Evolutionary conservation across 2,888 invertebrate species (phyloP), one percentile per base, ranked within the genome.

Genomic region (Pseudococcus jackbeardsleyi): DNA sequence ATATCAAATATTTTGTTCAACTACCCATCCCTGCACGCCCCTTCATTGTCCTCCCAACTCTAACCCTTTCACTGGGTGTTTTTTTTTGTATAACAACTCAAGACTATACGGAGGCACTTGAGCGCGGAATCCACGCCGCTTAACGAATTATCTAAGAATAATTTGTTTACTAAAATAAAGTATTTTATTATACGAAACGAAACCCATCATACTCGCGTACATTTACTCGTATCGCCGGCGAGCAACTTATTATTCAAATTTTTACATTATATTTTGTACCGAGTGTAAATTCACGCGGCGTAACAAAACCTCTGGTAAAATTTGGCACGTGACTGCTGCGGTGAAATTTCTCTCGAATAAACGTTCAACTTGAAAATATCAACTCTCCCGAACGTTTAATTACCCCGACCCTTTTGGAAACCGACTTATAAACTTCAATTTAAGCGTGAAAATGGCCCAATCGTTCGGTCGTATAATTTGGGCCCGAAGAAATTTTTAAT

Each of bases 61-160:
- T 19, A 59, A 59, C 19, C 59, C 59, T 8, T 59, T 59, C 19
- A 5, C 9, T 59, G 0, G 59, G 1, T 59, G 1, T 59, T 19
- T 19, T 59, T 59, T 19, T 9, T 59, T 19, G 5, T 59, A 5
- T 19, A 59, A 19, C 19, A n/a, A 59, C 59, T 59, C 50, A 17
- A 50, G 11, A 59, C 59, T 59, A 0, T 19, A 33, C 26, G 26
- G 11, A 59, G 19, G 59, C 59, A 59, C 59, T 59, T 59, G 9
- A 59, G 26, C 26, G 26, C 19, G 7, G 59, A 59, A 59, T 59
- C 19, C 59, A 19, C 59, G 7, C 19, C 6, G 59, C 59, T 59
- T 59, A 59, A 59, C 59, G 59, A 59, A 59, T 59, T 59, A 19
- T 59, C 59, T 19, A 59, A 19, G 19, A 59, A 59, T 59, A 59